A percentile compares a stretch with the other conserved stretches of the same genome.
phyloP scores from a whole-genome alignment of 2,113 vertebrate genomes.

The Nansenia antarctica region DNA sequence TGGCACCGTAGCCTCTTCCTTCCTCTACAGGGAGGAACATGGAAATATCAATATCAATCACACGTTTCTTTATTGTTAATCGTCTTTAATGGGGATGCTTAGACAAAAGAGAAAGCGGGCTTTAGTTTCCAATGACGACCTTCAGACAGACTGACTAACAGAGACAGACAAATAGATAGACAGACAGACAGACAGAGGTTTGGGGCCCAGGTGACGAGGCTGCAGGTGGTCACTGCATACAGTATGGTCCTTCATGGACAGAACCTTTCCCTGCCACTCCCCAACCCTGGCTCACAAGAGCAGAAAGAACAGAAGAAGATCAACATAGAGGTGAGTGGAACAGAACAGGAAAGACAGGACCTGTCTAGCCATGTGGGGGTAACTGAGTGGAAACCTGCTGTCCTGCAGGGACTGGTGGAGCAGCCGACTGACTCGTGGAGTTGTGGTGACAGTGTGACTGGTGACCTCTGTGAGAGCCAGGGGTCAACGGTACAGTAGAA shows the following conservation, averaged over 20 bases:
- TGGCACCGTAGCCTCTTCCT: slow-evolving; percentile 61
- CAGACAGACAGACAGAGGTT: background rate
- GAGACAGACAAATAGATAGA: background rate
- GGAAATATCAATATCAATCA: slow-evolving; percentile 53
- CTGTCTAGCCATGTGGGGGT: background rate
- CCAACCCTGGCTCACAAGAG: too few relatives aligned
- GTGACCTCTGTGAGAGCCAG: background rate
- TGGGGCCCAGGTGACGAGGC: background rate
- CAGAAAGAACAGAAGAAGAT: too few relatives aligned
- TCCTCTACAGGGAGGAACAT: slow-evolving; percentile 63
- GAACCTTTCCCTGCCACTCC: too few relatives aligned
- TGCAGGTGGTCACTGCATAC: too few relatives aligned
- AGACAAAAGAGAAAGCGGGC: background rate
- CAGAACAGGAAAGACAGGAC: too few relatives aligned
- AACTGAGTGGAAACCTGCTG: background rate
- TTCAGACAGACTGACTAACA: background rate
- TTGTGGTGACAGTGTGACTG: background rate
- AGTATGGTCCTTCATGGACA: too few relatives aligned
- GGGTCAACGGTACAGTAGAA: slow-evolving; percentile 32
- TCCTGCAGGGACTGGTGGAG: background rate
- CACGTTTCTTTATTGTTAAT: slow-evolving; percentile 21
- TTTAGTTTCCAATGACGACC: background rate
- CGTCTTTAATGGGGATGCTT: background rate
- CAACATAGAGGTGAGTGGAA: too few relatives aligned
- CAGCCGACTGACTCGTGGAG: too few relatives aligned